Conservation (phyloP, 2,888 invertebrate genomes). For the Cheilosia soror region DNA sequence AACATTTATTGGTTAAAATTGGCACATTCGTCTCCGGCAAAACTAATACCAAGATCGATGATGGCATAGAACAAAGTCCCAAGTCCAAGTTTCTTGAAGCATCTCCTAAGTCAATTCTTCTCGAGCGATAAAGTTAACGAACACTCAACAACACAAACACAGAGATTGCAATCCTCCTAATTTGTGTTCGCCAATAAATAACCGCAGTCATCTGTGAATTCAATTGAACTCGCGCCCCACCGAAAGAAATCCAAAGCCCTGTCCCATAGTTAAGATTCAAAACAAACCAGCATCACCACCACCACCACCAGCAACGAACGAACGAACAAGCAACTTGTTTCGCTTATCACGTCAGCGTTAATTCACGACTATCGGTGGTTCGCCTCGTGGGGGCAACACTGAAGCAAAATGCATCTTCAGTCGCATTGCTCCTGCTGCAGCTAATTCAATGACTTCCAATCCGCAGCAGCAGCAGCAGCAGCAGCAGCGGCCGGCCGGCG, state of each 20-base stretch:
- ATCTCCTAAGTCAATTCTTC: no score
- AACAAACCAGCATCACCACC: conserved; percentile 22
- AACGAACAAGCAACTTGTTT: conserved; percentile 66
- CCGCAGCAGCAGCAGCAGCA: conserved; percentile 55
- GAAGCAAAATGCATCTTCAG: conserved; percentile 66
- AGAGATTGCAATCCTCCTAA: conserved; percentile 42
- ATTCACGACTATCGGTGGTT: conserved; percentile 72
- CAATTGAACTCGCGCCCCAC: conserved; percentile 45
- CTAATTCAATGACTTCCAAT: conserved; percentile 55
- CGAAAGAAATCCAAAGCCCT: conserved; percentile 8
- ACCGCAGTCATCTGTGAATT: conserved; percentile 55
- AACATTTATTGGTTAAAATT: no score
- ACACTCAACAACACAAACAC: neutral
- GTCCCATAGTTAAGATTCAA: conserved; percentile 58
- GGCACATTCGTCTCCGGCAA: no score
- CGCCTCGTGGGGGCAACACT: conserved; percentile 28
- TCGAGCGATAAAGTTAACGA: no score
- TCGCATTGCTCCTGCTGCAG: conserved; percentile 70
- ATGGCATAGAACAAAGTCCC: no score
- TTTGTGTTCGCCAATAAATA: conserved; percentile 62
- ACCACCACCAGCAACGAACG: neutral
- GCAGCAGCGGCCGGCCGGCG: conserved; percentile 50
- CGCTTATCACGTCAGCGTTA: conserved; percentile 73
- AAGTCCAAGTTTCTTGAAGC: no score
- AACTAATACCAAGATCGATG: no score